Conservation (phyloP, 2,113 vertebrate genomes). For the Promerops cafer region DNA sequence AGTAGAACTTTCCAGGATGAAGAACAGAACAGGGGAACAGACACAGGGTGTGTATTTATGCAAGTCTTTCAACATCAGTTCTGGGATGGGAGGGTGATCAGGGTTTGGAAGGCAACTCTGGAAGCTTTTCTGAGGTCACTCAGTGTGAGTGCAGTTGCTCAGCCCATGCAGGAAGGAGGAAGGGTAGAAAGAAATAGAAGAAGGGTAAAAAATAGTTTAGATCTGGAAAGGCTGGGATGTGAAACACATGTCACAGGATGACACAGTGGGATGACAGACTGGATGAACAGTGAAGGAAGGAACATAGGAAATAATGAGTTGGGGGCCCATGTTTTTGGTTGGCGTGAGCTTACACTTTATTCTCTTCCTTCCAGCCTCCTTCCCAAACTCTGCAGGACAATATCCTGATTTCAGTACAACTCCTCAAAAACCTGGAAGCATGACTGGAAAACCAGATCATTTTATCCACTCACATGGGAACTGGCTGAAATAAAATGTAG, state of each 20-base stretch:
- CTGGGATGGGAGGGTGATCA: neutral
- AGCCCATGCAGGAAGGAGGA: neutral
- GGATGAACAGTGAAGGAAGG: neutral
- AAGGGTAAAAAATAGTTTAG: conserved; percentile 22
- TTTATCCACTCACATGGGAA: conserved; percentile 60
- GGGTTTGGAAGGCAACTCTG: neutral
- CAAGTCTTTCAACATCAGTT: conserved; percentile 20
- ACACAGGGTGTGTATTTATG: neutral
- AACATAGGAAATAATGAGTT: conserved; percentile 45
- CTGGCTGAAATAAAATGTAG: conserved; percentile 62
- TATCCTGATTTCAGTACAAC: conserved; percentile 55
- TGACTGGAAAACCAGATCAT: conserved; percentile 60
- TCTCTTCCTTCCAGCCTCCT: conserved; percentile 42
- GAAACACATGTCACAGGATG: conserved; percentile 31
- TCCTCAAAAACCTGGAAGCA: conserved; percentile 61
- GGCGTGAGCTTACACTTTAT: conserved; percentile 7
- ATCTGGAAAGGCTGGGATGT: neutral
- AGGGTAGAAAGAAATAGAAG: neutral
- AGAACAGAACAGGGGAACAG: conserved; percentile 1
- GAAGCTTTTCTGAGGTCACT: conserved; percentile 33
- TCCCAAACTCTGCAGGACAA: conserved; percentile 57
- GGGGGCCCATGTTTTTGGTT: conserved; percentile 1
- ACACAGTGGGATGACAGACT: conserved; percentile 10
- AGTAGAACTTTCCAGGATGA: conserved; percentile 11
- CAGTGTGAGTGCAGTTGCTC: neutral